These are phyloP conservation scores for Octomys mimax DNA, from an alignment of 2,797 vertebrate genomes.

Conservation along the genomic window DNA sequence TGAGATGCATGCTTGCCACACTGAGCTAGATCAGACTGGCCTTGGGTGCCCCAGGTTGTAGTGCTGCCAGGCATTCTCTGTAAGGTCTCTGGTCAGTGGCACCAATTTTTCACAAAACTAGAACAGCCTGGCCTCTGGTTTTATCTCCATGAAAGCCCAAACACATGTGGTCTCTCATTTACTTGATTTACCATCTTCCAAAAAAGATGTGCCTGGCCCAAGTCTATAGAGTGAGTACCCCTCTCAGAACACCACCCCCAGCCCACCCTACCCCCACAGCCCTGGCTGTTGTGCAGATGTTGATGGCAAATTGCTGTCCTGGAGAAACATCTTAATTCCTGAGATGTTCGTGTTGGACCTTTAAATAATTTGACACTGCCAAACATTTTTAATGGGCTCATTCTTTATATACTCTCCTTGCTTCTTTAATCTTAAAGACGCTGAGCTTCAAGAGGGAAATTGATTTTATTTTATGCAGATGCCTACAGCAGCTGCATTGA, in stretches of 20 bases:
- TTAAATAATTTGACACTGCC: neutral
- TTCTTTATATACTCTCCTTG: neutral
- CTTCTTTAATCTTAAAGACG: neutral
- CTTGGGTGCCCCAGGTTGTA: neutral
- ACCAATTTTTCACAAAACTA: neutral
- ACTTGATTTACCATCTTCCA: neutral
- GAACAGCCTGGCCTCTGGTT: neutral
- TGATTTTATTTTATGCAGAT: neutral
- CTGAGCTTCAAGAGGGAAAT: neutral
- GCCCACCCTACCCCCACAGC: no score
- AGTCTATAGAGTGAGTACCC: neutral
- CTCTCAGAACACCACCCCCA: neutral
- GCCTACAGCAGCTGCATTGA: neutral
- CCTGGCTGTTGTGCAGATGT: neutral
- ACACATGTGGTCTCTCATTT: neutral
- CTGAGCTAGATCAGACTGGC: neutral
- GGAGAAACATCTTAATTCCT: neutral
- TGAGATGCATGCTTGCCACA: neutral
- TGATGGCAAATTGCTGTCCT: neutral
- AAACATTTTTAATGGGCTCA: neutral
- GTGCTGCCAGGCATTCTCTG: neutral
- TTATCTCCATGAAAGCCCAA: neutral
- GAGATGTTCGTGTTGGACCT: neutral
- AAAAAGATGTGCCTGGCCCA: neutral
- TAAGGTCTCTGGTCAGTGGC: neutral